phyloP scores from a whole-genome alignment of 2,888 invertebrate genomes.

The Limnephilus lunatus region DNA sequence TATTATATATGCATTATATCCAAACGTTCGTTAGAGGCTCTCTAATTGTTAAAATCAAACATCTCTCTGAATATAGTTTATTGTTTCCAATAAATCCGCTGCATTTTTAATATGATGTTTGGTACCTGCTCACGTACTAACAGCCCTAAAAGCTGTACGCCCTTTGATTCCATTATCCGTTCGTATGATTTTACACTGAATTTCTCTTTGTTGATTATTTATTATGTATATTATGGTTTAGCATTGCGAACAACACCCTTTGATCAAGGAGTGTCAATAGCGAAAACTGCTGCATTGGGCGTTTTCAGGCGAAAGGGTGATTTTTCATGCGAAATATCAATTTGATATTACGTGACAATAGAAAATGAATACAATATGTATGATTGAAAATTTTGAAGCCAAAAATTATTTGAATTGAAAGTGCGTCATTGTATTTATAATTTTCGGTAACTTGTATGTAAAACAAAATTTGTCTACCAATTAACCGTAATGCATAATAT shows the following conservation, averaged over 20 bases:
- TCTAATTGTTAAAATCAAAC: background rate
- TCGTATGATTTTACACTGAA: constrained; percentile 27
- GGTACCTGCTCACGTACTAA: constrained; percentile 4
- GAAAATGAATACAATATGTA: background rate
- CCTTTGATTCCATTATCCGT: constrained; percentile 40
- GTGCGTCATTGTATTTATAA: background rate
- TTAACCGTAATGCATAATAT: no score
- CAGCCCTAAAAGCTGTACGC: constrained; percentile 23
- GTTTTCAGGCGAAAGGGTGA: constrained; percentile 6
- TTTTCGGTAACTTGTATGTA: no score
- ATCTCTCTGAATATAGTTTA: background rate
- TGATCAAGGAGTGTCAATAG: constrained; percentile 26
- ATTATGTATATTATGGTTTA: constrained; percentile 17
- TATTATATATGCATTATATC: background rate
- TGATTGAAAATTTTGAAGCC: background rate
- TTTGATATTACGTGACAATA: background rate
- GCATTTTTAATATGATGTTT: background rate
- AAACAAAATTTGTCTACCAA: no score
- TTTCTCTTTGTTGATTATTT: constrained; percentile 30
- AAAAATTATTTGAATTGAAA: background rate
- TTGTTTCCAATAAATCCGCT: background rate
- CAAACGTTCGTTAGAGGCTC: background rate
- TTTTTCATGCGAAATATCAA: background rate
- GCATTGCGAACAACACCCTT: constrained; percentile 26
- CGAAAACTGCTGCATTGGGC: background rate